Base-by-base conservation (phyloP, 2,113 vertebrate genomes). In the Fregata magnificens region DNA sequence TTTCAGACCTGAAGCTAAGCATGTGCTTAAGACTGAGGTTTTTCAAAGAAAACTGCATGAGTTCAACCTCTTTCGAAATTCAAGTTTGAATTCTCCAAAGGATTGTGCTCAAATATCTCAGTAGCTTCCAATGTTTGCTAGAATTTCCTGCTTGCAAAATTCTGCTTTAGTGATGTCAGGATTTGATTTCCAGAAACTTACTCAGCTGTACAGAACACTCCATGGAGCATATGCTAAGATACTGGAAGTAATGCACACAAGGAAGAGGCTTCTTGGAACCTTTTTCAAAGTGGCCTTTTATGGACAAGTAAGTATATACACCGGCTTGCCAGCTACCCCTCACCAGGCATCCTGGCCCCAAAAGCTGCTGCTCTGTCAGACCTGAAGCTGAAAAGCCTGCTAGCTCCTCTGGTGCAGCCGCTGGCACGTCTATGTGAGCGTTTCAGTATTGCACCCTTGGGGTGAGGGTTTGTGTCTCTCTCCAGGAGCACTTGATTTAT, bases 251-350 rank as follows among this genome's bases (percentile, higher is more conserved):
- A 99, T 99, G 97, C 99, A 99, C 44, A 98, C 99, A 1, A 98
- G 99, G 61, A 99, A 99, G 88, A 98, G 99, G 83, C 98, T 99
- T 87, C 98, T 99, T 26, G 99, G 99, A 63, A 99, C 99, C 7
- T 99, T 98, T 97, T 99, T 99, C 98, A 98, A 99, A 92, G 99
- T 99, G 84, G 99, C 99, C 67, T 99, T 99, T 98, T 99, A 99
- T 94, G 99, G 99, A 91, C 99, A 99, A 98, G 99, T 99, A 94
- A 98, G 98, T 95, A 66, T 36, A 71, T 13, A 38, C 32, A 21
- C 14, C 8, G 5, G 40, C 56, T 81, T 11, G 2, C 36, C 78
- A 78, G 53, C 53, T n/a, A 15, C n/a, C n/a, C 21, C 13, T 79
- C 47, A 55, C 32, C 72, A 67, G 79, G 34, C 40, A n/a, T 18